These are phyloP conservation scores for Drosophila mimetica DNA, from an alignment of 2,888 invertebrate genomes.

Conservation along the genomic window DNA sequence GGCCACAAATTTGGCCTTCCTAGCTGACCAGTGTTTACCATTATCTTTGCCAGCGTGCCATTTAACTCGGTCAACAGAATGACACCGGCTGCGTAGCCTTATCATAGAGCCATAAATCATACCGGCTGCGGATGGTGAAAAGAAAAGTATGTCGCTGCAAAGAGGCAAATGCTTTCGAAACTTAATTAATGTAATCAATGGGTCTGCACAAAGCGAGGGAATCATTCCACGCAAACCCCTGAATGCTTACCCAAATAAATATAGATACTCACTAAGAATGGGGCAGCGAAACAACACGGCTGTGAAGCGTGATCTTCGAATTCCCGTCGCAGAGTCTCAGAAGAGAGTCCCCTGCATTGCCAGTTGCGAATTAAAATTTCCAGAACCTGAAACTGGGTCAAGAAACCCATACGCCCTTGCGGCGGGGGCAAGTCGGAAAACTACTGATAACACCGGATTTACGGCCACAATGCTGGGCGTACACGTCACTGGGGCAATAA, in stretches of 20 bases:
- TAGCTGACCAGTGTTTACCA: slow-evolving; percentile 14
- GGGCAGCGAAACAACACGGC: slow-evolving; percentile 21
- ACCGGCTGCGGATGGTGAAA: neutral
- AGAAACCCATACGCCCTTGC: slow-evolving; percentile 21
- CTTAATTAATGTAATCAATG: slow-evolving; percentile 33
- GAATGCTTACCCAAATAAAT: slow-evolving; percentile 21
- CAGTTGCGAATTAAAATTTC: slow-evolving; percentile 1
- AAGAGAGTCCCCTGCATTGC: neutral
- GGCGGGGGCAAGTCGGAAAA: slow-evolving; percentile 4
- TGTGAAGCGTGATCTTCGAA: slow-evolving; percentile 26
- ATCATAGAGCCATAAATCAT: slow-evolving; percentile 30
- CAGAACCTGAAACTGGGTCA: slow-evolving; percentile 24
- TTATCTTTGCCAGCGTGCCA: slow-evolving; percentile 23
- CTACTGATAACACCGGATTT: slow-evolving; percentile 29
- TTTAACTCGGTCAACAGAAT: slow-evolving; percentile 35
- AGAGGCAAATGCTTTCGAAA: slow-evolving; percentile 22
- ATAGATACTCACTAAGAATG: slow-evolving; percentile 19
- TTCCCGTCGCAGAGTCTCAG: neutral
- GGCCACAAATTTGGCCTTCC: slow-evolving; percentile 20
- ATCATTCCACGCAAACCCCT: slow-evolving; percentile 8
- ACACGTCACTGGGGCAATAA: slow-evolving; percentile 22
- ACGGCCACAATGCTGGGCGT: slow-evolving; percentile 4
- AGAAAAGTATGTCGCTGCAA: neutral
- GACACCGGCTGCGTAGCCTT: slow-evolving; percentile 3
- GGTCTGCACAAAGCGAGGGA: neutral